Evolutionary conservation across 2,113 vertebrate species (phyloP).

Genomic region (Perca flavescens): DNA sequence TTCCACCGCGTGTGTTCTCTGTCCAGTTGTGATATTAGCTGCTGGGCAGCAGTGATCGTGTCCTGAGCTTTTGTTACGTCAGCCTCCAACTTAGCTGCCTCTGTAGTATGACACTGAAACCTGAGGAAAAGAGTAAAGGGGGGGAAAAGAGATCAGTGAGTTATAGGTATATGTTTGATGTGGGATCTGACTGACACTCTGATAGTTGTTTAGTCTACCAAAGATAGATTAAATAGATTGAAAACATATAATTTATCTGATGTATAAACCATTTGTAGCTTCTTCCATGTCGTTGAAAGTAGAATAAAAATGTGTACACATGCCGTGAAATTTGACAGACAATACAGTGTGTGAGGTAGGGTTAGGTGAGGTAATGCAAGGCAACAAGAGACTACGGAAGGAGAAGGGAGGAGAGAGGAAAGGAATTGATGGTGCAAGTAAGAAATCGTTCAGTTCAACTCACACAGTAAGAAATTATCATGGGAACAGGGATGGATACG

Average conservation of each 20-base stretch:
- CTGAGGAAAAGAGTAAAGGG: slow-evolving; percentile 74
- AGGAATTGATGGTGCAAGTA: not conserved
- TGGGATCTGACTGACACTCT: not conserved
- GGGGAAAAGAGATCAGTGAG: slow-evolving; percentile 4
- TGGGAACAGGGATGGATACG: not conserved
- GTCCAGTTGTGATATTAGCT: slow-evolving; percentile 92
- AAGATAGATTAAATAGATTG: not conserved
- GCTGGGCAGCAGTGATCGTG: slow-evolving; percentile 91
- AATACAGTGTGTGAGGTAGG: not conserved
- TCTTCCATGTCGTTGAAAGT: not conserved
- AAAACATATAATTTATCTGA: not conserved
- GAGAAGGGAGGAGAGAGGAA: not conserved
- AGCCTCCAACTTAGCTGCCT: slow-evolving; percentile 95
- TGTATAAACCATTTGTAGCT: not conserved
- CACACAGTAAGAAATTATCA: not conserved
- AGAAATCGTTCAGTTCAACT: slow-evolving; percentile 4
- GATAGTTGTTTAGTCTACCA: not conserved
- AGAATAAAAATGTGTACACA: not conserved
- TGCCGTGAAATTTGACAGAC: not conserved
- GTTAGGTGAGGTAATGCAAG: not conserved
- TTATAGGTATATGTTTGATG: not conserved
- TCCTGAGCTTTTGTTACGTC: slow-evolving; percentile 95
- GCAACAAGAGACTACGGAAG: not conserved
- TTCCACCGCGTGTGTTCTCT: slow-evolving; percentile 96
- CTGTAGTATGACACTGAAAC: slow-evolving; percentile 94